Evolutionary conservation across 2,113 vertebrate genomes (phyloP).

Genomic region (Erpornis zantholeuca): DNA sequence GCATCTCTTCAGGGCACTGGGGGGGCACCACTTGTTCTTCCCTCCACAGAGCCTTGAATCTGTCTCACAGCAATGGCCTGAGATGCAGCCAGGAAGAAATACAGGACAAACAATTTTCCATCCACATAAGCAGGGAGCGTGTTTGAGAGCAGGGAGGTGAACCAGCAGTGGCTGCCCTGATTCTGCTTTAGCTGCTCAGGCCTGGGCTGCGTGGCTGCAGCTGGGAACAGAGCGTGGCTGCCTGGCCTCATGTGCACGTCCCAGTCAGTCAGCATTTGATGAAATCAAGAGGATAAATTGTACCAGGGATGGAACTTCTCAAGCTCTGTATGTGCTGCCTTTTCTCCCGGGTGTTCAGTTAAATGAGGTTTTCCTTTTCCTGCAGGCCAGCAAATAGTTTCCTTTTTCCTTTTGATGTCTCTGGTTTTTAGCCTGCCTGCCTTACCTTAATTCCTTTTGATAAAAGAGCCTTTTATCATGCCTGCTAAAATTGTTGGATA

Average conservation of each 20-base stretch:
- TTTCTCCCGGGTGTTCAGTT: neutral
- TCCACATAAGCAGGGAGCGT: accelerated
- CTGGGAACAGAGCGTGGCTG: neutral
- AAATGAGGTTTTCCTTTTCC: neutral
- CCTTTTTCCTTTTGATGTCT: neutral
- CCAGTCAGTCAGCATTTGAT: neutral
- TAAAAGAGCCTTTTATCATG: neutral
- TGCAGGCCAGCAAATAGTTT: neutral
- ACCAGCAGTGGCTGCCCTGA: neutral
- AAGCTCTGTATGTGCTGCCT: neutral
- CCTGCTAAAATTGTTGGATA: neutral
- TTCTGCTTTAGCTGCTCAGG: neutral
- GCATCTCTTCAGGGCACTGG: neutral
- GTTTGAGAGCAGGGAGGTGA: neutral
- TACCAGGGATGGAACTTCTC: neutral
- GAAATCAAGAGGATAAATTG: neutral
- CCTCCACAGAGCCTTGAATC: neutral
- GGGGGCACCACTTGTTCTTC: neutral
- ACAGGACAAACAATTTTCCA: neutral
- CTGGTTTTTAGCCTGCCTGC: neutral
- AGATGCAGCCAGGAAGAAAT: neutral
- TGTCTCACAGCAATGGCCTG: neutral
- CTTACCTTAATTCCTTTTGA: neutral
- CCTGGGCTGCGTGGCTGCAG: neutral
- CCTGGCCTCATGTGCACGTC: neutral